Evolutionary conservation across 2,888 invertebrate genomes (phyloP), one percentile per base, ranked within the genome.

Genomic region (Melieria omissa): DNA sequence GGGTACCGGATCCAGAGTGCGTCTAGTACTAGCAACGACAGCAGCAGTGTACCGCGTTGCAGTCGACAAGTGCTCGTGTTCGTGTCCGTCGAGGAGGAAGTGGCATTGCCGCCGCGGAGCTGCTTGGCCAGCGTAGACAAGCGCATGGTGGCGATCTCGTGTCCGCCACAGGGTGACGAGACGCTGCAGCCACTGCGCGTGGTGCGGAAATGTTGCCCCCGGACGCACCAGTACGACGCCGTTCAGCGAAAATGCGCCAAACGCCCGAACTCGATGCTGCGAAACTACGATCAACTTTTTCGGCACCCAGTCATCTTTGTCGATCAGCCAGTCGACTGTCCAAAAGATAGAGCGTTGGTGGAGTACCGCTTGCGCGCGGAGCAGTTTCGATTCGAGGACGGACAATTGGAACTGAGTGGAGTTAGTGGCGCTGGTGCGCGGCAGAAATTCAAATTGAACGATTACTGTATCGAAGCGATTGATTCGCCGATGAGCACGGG

Each of bases 161-260:
- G 85, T 63, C 74, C 78, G 14, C 60, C 63, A 0, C 57, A 49
- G 4, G 73, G 65, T 6, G 70, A 78, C 63, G 75, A 77, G 10
- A 7, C 58, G 0, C 29, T 78, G 14, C 75, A 78, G 70, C 73
- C 71, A 65, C 73, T 85, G 58, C 79, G 79, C 65, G 73, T 82
- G 65, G 78, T 86, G 58, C 80, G 82, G 60, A 86, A 86, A 73
- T 87, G 86, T 66, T 87, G 86, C 72, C 82, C 83, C 14, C 75
- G 76, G 46, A 81, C 82, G 16, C 81, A 82, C 73, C 75, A 79
- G 2, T 86, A 84, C 72, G 80, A 81, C 61, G 61, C 76, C 1
- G 70, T 71, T 6, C 52, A 75, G 14, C 78, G 77, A 49, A 79
- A 76, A 61, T 86, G 86, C 71, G 45, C 71, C 12, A n/a, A 42